Conservation (phyloP, 2,797 vertebrate species). For the Lateolabrax maculatus region DNA sequence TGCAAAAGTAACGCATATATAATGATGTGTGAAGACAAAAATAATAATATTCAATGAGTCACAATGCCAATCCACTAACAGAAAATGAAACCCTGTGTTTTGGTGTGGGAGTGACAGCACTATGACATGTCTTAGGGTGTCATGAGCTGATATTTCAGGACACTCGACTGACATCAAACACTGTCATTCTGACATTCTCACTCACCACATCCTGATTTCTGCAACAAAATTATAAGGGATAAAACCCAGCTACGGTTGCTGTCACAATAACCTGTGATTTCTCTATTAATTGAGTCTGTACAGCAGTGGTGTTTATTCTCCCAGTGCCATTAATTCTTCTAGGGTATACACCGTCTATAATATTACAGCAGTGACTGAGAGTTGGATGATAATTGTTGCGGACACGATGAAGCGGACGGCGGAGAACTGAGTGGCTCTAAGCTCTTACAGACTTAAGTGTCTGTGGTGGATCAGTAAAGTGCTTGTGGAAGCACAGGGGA, state of each 20-base stretch:
- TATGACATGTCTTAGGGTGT: slow-evolving; percentile 48
- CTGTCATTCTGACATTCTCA: slow-evolving; percentile 37
- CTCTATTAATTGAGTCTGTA: slow-evolving; percentile 18
- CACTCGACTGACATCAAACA: slow-evolving; percentile 36
- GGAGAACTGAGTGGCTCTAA: slow-evolving; percentile 49
- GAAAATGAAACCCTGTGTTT: slow-evolving; percentile 44
- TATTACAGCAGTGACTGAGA: slow-evolving; percentile 38
- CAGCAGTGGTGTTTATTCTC: slow-evolving; percentile 12
- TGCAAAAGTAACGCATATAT: not conserved
- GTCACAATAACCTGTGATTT: slow-evolving; percentile 11
- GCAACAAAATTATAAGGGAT: slow-evolving; percentile 3
- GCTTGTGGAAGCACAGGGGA: slow-evolving; percentile 69
- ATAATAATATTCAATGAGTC: slow-evolving; percentile 39
- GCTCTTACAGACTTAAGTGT: slow-evolving; percentile 71
- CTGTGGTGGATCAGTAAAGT: slow-evolving; percentile 77
- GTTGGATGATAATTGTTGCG: slow-evolving; percentile 70
- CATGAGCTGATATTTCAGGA: slow-evolving; percentile 56
- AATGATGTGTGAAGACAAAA: slow-evolving; percentile 24
- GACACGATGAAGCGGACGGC: slow-evolving; percentile 61
- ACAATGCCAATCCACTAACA: slow-evolving; percentile 45
- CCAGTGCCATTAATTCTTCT: not conserved
- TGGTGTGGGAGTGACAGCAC: slow-evolving; percentile 62
- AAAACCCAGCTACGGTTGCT: not conserved
- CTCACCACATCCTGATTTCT: slow-evolving; percentile 34
- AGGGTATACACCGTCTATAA: slow-evolving; percentile 11